A percentile compares a stretch with the other conserved stretches of the same genome.
Conservation (phyloP, 2,888 invertebrate genomes). For the Pollenia angustigena region DNA sequence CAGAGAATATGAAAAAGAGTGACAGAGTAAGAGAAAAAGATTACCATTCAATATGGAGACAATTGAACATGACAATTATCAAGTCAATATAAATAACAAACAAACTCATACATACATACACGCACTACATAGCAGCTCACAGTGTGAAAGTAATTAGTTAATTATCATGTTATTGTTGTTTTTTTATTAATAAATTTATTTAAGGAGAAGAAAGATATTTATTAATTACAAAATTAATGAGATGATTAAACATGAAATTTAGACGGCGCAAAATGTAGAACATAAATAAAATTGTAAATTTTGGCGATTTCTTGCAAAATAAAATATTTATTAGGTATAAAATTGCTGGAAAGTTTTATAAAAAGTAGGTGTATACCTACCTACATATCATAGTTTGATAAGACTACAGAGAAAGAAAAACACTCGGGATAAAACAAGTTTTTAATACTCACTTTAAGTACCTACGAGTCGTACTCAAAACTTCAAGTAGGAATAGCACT, state of each 20-base stretch:
- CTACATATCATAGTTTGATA: no score
- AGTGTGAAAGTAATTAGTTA: slow-evolving; percentile 68
- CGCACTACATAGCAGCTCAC: slow-evolving; percentile 30
- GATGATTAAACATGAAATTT: slow-evolving; percentile 10
- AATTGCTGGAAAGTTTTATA: no score
- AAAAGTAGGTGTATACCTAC: no score
- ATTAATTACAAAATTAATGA: slow-evolving; percentile 26
- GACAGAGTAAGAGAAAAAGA: slow-evolving; percentile 33
- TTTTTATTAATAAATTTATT: background rate
- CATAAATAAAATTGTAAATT: background rate
- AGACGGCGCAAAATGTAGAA: background rate
- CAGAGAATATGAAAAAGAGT: slow-evolving; percentile 17
- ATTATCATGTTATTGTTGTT: slow-evolving; percentile 40
- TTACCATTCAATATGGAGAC: slow-evolving; percentile 61
- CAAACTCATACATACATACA: slow-evolving; percentile 20
- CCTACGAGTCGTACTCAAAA: no score
- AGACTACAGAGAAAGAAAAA: no score
- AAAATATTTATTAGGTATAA: no score
- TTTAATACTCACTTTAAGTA: no score
- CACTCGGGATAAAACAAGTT: no score
- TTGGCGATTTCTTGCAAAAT: background rate
- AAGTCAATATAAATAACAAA: slow-evolving; percentile 47
- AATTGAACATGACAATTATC: slow-evolving; percentile 68
- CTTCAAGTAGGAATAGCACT: no score
- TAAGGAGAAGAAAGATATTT: slow-evolving; percentile 8